Conservation (phyloP, 2,888 invertebrate genomes). For the Nebria salina region DNA sequence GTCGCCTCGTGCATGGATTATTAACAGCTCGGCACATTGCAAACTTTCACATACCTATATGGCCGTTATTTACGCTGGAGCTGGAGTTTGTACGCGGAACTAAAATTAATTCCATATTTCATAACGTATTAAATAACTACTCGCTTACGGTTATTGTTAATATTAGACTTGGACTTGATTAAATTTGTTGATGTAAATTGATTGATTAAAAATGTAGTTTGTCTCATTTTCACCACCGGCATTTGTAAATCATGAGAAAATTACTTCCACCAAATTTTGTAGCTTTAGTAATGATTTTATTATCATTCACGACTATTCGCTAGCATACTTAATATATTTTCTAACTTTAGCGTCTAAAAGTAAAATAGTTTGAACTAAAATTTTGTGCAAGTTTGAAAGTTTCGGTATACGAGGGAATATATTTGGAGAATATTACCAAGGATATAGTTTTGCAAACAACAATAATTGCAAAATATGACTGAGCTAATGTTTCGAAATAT, state of each 20-base stretch:
- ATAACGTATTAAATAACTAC: neutral
- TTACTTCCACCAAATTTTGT: too few relatives aligned
- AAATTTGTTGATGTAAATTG: too few relatives aligned
- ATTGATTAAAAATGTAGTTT: too few relatives aligned
- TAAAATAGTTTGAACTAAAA: neutral
- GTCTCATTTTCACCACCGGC: too few relatives aligned
- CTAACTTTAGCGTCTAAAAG: neutral
- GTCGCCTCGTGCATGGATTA: neutral
- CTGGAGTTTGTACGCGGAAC: neutral
- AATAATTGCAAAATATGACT: constrained; percentile 18
- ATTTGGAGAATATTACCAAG: neutral
- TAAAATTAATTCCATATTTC: neutral
- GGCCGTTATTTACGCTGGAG: neutral
- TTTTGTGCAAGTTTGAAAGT: neutral
- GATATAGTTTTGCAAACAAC: constrained; percentile 4
- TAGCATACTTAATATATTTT: neutral
- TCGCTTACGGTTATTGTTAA: neutral
- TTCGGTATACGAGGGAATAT: neutral
- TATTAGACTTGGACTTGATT: neutral
- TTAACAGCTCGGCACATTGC: neutral
- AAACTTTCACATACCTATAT: neutral
- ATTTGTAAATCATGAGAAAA: too few relatives aligned
- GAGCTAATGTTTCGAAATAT: constrained; percentile 31
- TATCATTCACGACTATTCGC: too few relatives aligned
- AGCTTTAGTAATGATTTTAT: too few relatives aligned